These are phyloP conservation scores for Lanius ludovicianus DNA, from an alignment of 2,113 vertebrate genomes.

Conservation along the genomic window DNA sequence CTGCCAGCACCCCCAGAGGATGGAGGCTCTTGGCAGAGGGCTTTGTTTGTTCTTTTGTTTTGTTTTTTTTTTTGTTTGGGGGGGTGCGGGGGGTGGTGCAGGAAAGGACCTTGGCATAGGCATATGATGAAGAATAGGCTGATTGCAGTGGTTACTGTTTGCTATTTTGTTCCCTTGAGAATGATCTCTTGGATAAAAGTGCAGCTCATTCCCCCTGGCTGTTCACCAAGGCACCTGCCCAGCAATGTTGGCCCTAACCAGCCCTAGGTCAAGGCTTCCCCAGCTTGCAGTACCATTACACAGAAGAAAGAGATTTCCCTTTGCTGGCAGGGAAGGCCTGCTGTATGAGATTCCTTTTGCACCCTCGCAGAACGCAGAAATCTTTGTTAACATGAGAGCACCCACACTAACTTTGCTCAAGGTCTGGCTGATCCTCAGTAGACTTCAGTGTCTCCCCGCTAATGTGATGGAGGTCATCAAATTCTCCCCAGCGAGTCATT, in stretches of 20 bases:
- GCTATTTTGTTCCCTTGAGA: background rate
- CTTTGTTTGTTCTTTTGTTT: too few species aligned
- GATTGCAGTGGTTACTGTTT: background rate
- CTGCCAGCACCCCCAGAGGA: background rate
- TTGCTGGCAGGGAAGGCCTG: fast-evolving
- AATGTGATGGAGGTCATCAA: constrained; percentile 85
- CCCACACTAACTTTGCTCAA: constrained; percentile 29
- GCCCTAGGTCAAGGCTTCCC: fast-evolving
- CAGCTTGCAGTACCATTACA: fast-evolving
- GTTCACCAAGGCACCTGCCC: background rate
- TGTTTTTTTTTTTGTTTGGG: too few species aligned
- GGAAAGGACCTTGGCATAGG: too few species aligned
- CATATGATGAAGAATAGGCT: fast-evolving
- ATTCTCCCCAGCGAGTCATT: constrained; percentile 94
- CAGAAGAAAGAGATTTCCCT: background rate
- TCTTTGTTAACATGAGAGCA: background rate
- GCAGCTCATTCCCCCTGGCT: too few species aligned
- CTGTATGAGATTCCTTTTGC: fast-evolving
- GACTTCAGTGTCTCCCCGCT: constrained; percentile 74
- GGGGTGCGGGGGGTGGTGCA: fast-evolving
- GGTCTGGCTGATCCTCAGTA: constrained; percentile 9
- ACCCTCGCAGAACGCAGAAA: background rate
- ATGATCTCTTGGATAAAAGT: background rate
- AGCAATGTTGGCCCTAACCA: fast-evolving
- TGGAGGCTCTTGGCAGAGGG: background rate